A percentile compares a stretch with the other conserved stretches of the same genome.
Conservation (phyloP, 2,797 vertebrate species). For the Coreius guichenoti region DNA sequence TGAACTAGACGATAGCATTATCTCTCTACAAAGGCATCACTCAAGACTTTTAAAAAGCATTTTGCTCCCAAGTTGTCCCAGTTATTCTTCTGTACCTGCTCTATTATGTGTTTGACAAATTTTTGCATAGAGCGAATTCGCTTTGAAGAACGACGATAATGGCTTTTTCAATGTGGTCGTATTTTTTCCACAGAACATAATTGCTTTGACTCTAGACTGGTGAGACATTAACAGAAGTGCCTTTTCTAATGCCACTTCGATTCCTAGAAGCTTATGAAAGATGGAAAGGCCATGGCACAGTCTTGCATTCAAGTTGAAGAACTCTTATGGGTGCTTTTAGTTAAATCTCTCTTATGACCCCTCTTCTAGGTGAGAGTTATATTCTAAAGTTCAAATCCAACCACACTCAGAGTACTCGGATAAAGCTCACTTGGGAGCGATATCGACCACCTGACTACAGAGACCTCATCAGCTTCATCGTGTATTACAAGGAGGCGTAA, state of each 20-base stretch:
- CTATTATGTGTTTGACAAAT: conserved; percentile 23
- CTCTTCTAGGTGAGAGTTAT: conserved; percentile 88
- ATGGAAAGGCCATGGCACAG: conserved; percentile 26
- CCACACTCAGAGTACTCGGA: conserved; percentile 86
- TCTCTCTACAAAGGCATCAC: conserved; percentile 14
- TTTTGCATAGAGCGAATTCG: not conserved
- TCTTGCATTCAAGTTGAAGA: conserved; percentile 34
- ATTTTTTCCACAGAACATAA: conserved; percentile 28
- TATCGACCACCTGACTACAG: conserved; percentile 88
- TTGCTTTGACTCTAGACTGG: conserved; percentile 25
- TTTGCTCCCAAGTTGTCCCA: not conserved
- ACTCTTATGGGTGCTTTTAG: conserved; percentile 21
- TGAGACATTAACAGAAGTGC: conserved; percentile 29
- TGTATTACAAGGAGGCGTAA: conserved; percentile 99
- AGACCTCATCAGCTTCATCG: conserved; percentile 95
- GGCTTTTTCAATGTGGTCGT: not conserved
- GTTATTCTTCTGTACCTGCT: not conserved
- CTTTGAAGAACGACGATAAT: conserved; percentile 18
- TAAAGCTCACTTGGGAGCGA: conserved; percentile 90
- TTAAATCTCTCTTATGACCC: conserved; percentile 55
- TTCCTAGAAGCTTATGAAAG: conserved; percentile 32
- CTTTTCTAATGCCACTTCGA: conserved; percentile 29
- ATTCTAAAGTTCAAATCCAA: conserved; percentile 90
- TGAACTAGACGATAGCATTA: not conserved
- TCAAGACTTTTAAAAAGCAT: conserved; percentile 6